Percentiles rank a stretch among this genome's conserved stretches.
Evolutionary conservation across 2,888 invertebrate genomes (phyloP).

Genomic region (Palloptera scutellata): DNA sequence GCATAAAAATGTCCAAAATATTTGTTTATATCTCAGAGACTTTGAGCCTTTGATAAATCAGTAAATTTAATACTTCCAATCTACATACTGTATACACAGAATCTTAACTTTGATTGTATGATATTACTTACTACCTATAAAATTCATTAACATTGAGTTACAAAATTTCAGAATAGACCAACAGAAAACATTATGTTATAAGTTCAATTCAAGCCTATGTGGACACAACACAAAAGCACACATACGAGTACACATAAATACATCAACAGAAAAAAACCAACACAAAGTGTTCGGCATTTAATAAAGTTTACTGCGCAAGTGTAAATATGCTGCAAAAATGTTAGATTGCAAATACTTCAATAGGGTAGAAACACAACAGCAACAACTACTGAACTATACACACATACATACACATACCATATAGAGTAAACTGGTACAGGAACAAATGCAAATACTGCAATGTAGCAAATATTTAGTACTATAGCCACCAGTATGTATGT

Average conservation of each 20-base stretch:
- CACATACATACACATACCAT: slow-evolving; percentile 11
- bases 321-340: slow-evolving; percentile 28
- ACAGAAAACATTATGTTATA: slow-evolving; percentile 39
- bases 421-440: neutral
- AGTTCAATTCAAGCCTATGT: slow-evolving; percentile 29
- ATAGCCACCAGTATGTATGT: slow-evolving; percentile 1
- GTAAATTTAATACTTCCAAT: slow-evolving; percentile 34
- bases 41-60: slow-evolving; percentile 38
- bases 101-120: slow-evolving; percentile 10
- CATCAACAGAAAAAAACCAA: too few relatives aligned
- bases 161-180: slow-evolving; percentile 5
- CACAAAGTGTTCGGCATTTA: too few relatives aligned
- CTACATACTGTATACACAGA: slow-evolving; percentile 28
- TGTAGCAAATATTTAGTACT: neutral
- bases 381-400: neutral
- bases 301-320: slow-evolving; percentile 13
- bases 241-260: neutral
- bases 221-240: neutral
- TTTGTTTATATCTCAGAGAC: neutral
- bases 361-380: slow-evolving; percentile 7
- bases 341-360: slow-evolving; percentile 18
- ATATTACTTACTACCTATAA: slow-evolving; percentile 12
- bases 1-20: neutral
- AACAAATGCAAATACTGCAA: slow-evolving; percentile 10
- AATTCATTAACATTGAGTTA: slow-evolving; percentile 9